Conservation (phyloP, 1,140 invertebrate genomes). For the Tachypleus tridentatus region DNA sequence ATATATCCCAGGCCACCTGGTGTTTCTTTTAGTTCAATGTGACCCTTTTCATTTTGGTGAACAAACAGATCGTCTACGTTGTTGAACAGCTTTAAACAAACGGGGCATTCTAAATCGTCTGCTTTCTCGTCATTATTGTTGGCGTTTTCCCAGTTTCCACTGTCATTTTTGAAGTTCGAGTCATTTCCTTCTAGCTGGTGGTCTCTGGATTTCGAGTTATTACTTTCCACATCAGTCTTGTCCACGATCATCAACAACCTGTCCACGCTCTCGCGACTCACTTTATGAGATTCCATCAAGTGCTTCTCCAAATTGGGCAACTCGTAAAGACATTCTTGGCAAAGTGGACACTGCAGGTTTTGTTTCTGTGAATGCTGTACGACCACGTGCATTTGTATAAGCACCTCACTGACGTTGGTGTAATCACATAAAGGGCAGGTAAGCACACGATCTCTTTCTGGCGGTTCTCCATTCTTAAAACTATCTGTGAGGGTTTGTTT, state of each 20-base stretch:
- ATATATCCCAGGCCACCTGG: constrained; percentile 55
- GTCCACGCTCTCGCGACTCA: constrained; percentile 77
- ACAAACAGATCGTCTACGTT: constrained; percentile 65
- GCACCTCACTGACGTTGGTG: constrained; percentile 38
- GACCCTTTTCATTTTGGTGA: constrained; percentile 76
- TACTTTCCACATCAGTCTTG: constrained; percentile 25
- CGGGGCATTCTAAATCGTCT: constrained; percentile 52
- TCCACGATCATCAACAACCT: constrained; percentile 77
- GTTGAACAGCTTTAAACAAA: constrained; percentile 54
- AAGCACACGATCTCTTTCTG: not conserved
- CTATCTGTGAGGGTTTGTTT: too few species aligned
- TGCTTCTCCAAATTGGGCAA: constrained; percentile 67
- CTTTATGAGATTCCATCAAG: constrained; percentile 85
- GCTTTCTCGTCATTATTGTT: not conserved
- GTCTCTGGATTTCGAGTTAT: too few species aligned
- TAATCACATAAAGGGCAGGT: constrained; percentile 24
- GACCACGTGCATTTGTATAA: constrained; percentile 53
- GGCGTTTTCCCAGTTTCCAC: too few species aligned
- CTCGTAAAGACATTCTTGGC: constrained; percentile 74
- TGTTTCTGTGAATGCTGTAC: constrained; percentile 43
- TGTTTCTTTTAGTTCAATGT: constrained; percentile 56
- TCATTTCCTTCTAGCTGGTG: too few species aligned
- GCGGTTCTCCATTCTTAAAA: too few species aligned
- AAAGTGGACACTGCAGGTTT: constrained; percentile 59
- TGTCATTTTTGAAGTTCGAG: too few species aligned